phyloP scores from a whole-genome alignment of 1,140 invertebrate genomes.

The Euwallacea fornicatus region DNA sequence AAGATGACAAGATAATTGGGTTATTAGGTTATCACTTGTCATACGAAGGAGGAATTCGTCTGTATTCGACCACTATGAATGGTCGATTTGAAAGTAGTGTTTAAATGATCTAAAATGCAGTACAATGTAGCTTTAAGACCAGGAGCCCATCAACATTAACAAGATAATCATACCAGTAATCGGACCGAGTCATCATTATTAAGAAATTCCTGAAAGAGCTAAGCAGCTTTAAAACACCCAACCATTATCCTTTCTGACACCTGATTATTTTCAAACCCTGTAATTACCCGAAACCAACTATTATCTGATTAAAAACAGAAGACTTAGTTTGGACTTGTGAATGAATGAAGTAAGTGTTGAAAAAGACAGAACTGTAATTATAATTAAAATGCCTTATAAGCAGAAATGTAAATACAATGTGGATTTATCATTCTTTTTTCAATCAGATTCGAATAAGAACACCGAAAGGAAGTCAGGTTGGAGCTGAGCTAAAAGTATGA shows the following conservation, averaged over 20 bases:
- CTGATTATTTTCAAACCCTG: constrained; percentile 19
- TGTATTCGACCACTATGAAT: too few species aligned
- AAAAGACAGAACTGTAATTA: constrained; percentile 9
- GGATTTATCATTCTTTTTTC: not conserved
- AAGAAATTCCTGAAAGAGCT: constrained; percentile 14
- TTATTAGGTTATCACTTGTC: too few species aligned
- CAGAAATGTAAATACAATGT: constrained; percentile 4
- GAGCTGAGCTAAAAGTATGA: too few species aligned
- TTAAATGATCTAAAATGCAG: too few species aligned
- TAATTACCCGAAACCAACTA: constrained; percentile 12
- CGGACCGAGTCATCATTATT: not conserved
- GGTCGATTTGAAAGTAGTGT: too few species aligned
- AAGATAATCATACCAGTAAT: too few species aligned
- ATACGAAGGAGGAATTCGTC: not conserved
- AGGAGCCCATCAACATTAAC: too few species aligned
- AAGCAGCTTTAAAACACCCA: constrained; percentile 11
- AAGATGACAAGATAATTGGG: constrained; percentile 9
- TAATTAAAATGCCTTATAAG: constrained; percentile 25
- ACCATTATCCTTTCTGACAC: constrained; percentile 24
- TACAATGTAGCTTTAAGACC: too few species aligned
- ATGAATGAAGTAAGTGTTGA: constrained; percentile 21
- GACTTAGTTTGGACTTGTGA: constrained; percentile 15
- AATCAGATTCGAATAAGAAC: not conserved
- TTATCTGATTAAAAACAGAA: constrained; percentile 26
- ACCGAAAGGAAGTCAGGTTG: too few species aligned